A percentile compares a stretch with the other conserved stretches of the same genome.
Evolutionary conservation across 2,888 invertebrate genomes (phyloP).

Genomic region (Apeira syringaria): DNA sequence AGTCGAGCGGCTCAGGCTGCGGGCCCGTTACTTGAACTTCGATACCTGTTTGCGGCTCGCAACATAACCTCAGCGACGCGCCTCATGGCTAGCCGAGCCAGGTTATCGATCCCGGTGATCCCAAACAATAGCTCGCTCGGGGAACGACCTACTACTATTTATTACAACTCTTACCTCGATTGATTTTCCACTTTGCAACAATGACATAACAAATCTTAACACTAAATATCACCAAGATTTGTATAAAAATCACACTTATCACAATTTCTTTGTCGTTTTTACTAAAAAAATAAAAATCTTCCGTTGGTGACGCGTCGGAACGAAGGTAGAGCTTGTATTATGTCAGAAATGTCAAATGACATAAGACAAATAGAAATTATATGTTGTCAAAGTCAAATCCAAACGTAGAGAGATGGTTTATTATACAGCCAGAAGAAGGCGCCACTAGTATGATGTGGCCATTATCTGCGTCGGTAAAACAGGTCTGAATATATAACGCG

Average conservation of each 20-base stretch:
- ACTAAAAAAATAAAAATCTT: constrained; percentile 72
- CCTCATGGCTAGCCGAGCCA: constrained; percentile 81
- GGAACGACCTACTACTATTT: constrained; percentile 42
- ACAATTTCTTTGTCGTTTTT: constrained; percentile 78
- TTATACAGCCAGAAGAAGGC: background rate
- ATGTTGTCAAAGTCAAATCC: background rate
- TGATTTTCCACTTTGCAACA: constrained; percentile 69
- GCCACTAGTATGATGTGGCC: too few species aligned
- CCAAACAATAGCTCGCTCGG: constrained; percentile 77
- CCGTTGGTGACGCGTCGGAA: constrained; percentile 75
- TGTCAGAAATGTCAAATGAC: constrained; percentile 4
- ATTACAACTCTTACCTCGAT: constrained; percentile 71
- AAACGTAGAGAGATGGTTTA: background rate
- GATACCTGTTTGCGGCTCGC: constrained; percentile 71
- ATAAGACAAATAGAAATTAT: too few species aligned
- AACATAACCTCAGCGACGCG: constrained; percentile 81
- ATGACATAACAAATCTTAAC: constrained; percentile 80
- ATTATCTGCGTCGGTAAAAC: constrained; percentile 8
- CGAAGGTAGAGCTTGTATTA: constrained; percentile 11
- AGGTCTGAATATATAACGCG: too few species aligned
- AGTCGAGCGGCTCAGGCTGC: constrained; percentile 61
- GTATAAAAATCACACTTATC: constrained; percentile 82
- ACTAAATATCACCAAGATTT: constrained; percentile 79
- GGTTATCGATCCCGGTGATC: constrained; percentile 81
- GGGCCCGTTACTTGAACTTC: constrained; percentile 82